Percentiles rank a stretch among this genome's conserved stretches.
Evolutionary conservation across 2,797 vertebrate species (phyloP).

Genomic region (Pipistrellus kuhlii): DNA sequence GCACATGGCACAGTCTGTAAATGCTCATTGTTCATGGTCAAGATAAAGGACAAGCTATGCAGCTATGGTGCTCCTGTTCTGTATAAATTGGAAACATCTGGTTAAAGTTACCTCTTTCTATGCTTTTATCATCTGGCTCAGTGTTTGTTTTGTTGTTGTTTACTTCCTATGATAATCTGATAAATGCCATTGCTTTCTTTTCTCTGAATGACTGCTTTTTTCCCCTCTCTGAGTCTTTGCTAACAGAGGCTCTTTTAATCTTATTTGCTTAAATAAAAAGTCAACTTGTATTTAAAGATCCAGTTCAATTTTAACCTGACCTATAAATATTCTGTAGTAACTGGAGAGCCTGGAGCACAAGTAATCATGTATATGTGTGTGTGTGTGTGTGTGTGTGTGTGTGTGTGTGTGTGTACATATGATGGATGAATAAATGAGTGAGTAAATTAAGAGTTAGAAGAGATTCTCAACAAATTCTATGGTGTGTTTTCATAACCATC

Average conservation of each 20-base stretch:
- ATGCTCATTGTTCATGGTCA: neutral
- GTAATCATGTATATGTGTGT: neutral
- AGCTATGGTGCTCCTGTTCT: neutral
- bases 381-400: too few species aligned
- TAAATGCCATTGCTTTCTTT: constrained; percentile 1
- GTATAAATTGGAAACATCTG: neutral
- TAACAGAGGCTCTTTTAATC: neutral
- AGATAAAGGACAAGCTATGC: neutral
- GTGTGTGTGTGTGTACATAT: neutral
- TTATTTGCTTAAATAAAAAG: neutral
- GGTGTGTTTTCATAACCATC: neutral
- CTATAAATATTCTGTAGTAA: neutral
- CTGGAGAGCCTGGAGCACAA: neutral
- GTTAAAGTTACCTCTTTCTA: neutral
- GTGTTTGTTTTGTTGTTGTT: neutral
- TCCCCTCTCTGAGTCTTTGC: neutral
- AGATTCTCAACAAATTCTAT: neutral
- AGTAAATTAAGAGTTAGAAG: neutral
- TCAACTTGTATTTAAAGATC: neutral
- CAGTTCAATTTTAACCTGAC: neutral
- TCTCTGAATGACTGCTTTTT: neutral
- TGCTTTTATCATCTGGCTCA: neutral
- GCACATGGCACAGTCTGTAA: neutral
- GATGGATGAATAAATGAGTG: neutral
- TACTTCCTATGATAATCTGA: neutral